Conservation (phyloP, 2,113 vertebrate genomes). For the Chelonoidis abingdonii region DNA sequence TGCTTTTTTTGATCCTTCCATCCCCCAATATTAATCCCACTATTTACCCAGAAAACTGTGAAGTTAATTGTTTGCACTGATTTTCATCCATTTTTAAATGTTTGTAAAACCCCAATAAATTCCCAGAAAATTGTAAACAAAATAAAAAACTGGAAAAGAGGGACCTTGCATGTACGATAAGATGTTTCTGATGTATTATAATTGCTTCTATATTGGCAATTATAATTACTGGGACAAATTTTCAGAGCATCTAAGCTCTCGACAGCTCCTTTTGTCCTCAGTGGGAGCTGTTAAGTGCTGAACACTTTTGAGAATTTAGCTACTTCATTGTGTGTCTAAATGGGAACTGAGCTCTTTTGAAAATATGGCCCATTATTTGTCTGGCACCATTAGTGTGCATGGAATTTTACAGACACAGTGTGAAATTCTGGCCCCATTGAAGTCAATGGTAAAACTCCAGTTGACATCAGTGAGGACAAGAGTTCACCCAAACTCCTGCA, state of each 20-base stretch:
- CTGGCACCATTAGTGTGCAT: not conserved
- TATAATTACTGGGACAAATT: conserved; percentile 32
- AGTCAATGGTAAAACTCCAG: not conserved
- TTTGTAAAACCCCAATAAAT: not conserved
- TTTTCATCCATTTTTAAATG: not conserved
- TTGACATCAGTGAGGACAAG: not conserved
- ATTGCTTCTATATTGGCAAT: conserved; percentile 58
- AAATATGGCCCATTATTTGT: not conserved
- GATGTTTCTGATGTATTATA: not conserved
- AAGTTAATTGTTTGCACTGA: not conserved
- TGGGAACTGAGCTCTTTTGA: not conserved
- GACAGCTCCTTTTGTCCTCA: not conserved
- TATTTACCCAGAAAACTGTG: not conserved
- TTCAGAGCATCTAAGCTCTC: not conserved
- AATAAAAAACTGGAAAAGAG: not conserved
- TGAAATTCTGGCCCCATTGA: not conserved
- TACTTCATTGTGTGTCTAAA: not conserved
- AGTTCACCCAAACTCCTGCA: not conserved
- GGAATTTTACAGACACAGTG: not conserved
- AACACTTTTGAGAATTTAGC: not conserved
- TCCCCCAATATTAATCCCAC: no score
- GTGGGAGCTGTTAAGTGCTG: rapidly evolving
- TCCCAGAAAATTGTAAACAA: not conserved
- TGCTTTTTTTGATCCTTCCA: not conserved
- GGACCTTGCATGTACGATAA: not conserved